A percentile compares a stretch with the other conserved stretches of the same genome.
Evolutionary conservation across 2,888 invertebrate genomes (phyloP).

Genomic region (Pecten maximus): DNA sequence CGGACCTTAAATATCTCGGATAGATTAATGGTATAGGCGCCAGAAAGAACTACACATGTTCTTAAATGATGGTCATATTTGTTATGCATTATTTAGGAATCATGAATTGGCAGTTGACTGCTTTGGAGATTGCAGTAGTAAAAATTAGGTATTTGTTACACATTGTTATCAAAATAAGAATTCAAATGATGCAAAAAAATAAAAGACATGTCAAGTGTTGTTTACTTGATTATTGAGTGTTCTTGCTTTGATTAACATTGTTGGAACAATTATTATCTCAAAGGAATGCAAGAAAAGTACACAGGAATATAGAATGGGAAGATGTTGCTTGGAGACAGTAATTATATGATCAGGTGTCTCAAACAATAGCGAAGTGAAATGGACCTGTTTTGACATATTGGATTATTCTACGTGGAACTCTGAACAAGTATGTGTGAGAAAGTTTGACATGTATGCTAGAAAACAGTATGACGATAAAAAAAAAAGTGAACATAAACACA

Average conservation of each 20-base stretch:
- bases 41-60: neutral
- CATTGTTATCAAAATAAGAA: neutral
- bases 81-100: neutral
- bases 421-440: conserved; percentile 24
- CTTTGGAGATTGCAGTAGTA: neutral
- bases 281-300: neutral
- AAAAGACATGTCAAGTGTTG: neutral
- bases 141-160: neutral
- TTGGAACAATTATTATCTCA: neutral
- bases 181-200: neutral
- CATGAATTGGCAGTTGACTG: neutral
- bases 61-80: neutral
- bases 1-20: neutral
- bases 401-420: neutral
- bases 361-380: neutral
- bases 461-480: neutral
- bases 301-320: neutral
- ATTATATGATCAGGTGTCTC: neutral
- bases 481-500: conserved; percentile 26
- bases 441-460: conserved; percentile 7
- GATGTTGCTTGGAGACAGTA: neutral
- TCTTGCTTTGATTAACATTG: neutral
- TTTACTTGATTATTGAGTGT: neutral
- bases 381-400: neutral
- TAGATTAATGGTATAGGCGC: neutral